phyloP scores from a whole-genome alignment of 2,113 vertebrate genomes.

The Lepisosteus osseus region DNA sequence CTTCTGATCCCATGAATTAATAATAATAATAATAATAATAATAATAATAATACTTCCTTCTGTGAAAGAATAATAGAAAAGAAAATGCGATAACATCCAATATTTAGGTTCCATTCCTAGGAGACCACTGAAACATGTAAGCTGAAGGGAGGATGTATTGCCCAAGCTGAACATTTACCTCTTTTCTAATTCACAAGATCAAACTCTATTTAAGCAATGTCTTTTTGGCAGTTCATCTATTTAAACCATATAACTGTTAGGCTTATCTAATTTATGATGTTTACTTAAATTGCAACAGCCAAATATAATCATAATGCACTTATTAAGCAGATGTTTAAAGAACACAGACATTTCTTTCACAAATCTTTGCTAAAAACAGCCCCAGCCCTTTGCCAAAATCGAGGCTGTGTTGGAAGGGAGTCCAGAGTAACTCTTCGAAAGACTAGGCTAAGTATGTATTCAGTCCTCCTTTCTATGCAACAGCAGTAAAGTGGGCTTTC shows the following conservation, averaged over 20 bases:
- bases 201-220: neutral
- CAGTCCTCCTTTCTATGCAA: neutral
- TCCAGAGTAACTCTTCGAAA: neutral
- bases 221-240: neutral
- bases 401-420: slow-evolving; percentile 1
- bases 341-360: neutral
- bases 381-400: neutral
- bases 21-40: no score
- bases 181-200: neutral
- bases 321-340: slow-evolving; percentile 6
- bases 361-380: neutral
- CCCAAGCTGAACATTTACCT: neutral
- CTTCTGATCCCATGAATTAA: no score
- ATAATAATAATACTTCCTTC: no score
- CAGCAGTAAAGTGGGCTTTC: neutral
- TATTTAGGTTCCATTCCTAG: no score
- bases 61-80: no score
- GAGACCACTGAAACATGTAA: neutral
- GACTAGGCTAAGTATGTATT: neutral
- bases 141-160: neutral
- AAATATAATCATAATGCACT: neutral
- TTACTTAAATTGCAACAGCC: slow-evolving; percentile 1
- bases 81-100: no score
- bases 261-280: slow-evolving; percentile 8
- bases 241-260: neutral